Evolutionary conservation across 2,113 vertebrate species (phyloP).

Genomic region (Chaetodon auriga): DNA sequence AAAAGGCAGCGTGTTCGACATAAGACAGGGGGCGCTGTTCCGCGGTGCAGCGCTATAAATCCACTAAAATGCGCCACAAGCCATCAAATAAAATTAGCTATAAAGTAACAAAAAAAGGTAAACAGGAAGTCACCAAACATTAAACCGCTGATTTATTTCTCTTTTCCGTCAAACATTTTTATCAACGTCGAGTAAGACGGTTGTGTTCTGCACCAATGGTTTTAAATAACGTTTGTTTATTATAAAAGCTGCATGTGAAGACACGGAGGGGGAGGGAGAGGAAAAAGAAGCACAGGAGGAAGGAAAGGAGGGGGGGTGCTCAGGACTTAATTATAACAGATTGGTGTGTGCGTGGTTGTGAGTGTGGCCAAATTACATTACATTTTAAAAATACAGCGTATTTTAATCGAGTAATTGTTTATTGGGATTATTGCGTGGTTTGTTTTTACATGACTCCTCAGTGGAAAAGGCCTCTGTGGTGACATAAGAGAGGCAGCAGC

Average conservation of each 20-base stretch:
- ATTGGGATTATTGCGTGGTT: neutral
- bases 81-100: neutral
- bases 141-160: too few species aligned
- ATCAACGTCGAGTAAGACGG: neutral
- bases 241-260: constrained; percentile 21
- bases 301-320: constrained; percentile 24
- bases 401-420: constrained; percentile 23
- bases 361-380: constrained; percentile 11
- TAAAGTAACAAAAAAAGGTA: neutral
- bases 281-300: constrained; percentile 21
- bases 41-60: neutral
- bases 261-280: constrained; percentile 50
- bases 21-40: constrained; percentile 61
- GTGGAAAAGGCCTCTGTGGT: constrained; percentile 13
- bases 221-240: constrained; percentile 25
- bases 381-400: constrained; percentile 17
- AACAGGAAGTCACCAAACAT: neutral
- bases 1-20: constrained; percentile 68
- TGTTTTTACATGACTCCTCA: constrained; percentile 2
- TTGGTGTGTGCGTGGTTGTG: constrained; percentile 44
- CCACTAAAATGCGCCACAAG: constrained; percentile 43
- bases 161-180: neutral
- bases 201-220: neutral
- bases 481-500: constrained; percentile 19
- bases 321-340: constrained; percentile 68